phyloP scores from a whole-genome alignment of 2,888 invertebrate genomes.

The Rhogogaster chlorosoma region DNA sequence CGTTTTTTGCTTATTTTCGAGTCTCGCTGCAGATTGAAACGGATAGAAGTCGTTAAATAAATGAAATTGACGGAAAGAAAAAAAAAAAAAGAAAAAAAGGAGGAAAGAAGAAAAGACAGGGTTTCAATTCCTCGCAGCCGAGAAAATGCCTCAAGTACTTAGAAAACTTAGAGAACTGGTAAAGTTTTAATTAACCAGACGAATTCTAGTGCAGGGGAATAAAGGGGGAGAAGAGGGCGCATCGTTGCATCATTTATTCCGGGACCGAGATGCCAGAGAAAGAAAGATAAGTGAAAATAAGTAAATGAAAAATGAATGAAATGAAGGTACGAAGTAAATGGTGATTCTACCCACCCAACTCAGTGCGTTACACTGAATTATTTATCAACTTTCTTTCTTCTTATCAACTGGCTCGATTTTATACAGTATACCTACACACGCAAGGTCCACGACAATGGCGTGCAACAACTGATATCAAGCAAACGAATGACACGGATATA shows the following conservation, averaged over 20 bases:
- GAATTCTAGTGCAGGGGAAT: constrained; percentile 4
- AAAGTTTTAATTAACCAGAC: constrained; percentile 47
- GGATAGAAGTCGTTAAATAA: neutral
- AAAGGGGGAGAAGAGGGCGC: neutral
- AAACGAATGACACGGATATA: neutral
- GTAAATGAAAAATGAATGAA: constrained; percentile 38
- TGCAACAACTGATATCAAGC: constrained; percentile 1
- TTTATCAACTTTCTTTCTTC: constrained; percentile 23
- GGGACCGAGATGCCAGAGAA: constrained; percentile 7
- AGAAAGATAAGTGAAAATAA: constrained; percentile 47
- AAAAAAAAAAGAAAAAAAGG: neutral
- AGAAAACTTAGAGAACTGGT: constrained; percentile 34
- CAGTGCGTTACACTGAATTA: constrained; percentile 13
- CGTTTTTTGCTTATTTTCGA: neutral
- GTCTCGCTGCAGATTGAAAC: neutral
- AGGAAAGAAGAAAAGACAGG: neutral
- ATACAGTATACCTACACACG: constrained; percentile 6
- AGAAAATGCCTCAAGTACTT: constrained; percentile 8
- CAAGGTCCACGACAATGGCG: neutral
- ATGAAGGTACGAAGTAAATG: constrained; percentile 24
- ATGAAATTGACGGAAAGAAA: constrained; percentile 1
- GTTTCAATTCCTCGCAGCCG: constrained; percentile 20
- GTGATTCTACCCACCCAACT: constrained; percentile 1
- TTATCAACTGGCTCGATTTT: constrained; percentile 25
- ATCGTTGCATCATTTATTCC: constrained; percentile 44